Evolutionary conservation across 2,113 vertebrate species (phyloP).

Genomic region (Cyprinodon variegatus): DNA sequence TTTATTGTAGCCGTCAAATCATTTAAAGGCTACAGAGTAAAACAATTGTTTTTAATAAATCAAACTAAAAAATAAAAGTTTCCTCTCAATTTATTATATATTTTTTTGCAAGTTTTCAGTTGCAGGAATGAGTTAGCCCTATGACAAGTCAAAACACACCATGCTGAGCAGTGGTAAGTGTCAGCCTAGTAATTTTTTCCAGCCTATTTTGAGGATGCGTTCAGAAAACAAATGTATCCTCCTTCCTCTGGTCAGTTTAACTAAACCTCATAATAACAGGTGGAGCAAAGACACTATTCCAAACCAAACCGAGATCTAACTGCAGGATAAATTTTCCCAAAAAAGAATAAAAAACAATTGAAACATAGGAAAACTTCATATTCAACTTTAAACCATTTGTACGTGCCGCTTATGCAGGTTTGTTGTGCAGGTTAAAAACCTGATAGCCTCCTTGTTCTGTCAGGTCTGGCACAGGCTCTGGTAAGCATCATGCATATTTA

Average conservation of each 20-base stretch:
- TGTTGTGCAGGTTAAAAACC: slow-evolving; percentile 2
- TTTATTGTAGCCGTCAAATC: background rate
- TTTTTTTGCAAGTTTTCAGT: slow-evolving; percentile 7
- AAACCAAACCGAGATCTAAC: slow-evolving; percentile 17
- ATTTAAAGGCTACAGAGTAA: background rate
- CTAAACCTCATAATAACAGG: slow-evolving; percentile 65
- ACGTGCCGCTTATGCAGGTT: background rate
- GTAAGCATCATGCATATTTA: slow-evolving; percentile 18
- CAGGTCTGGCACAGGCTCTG: slow-evolving; percentile 22
- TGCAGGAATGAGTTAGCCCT: slow-evolving; percentile 4
- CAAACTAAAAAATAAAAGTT: too few relatives aligned
- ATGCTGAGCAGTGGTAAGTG: slow-evolving; percentile 37
- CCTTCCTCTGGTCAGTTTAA: slow-evolving; percentile 56
- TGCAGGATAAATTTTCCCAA: slow-evolving; percentile 19
- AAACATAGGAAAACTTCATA: background rate
- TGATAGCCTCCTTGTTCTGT: slow-evolving; percentile 3
- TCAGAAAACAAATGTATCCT: slow-evolving; percentile 58
- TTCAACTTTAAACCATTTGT: slow-evolving; percentile 26
- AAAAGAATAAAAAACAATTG: background rate
- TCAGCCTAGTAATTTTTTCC: slow-evolving; percentile 49
- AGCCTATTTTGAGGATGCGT: slow-evolving; percentile 49
- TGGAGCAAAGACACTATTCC: slow-evolving; percentile 27
- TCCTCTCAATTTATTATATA: too few relatives aligned
- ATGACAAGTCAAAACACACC: slow-evolving; percentile 26
- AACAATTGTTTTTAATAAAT: background rate